Base-by-base conservation (phyloP, 2,797 vertebrate species). In the Silurus lanzhouensis region DNA sequence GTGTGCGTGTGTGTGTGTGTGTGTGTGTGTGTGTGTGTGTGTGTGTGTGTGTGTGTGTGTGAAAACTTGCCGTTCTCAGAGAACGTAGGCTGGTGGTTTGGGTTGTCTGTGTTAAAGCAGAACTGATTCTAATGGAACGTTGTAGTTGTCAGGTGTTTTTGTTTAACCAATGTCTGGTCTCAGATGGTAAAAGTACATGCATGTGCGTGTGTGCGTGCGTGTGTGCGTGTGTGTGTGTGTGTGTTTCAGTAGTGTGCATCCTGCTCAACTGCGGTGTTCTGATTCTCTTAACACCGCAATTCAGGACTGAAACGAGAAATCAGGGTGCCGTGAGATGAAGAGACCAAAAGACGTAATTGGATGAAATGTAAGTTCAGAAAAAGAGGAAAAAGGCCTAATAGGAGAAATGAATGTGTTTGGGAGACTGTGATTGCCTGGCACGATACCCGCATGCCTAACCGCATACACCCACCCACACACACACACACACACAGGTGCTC, bases 81-180 rank as follows among this genome's bases (percentile, higher is more conserved):
- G 55, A 61, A 75, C 78, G 44, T 89, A 71, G 84, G 79, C 79
- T 67, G 81, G 71, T 83, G 84, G 76, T 88, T 89, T 78, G 74
- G 82, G 15, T 78, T 81, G 68, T 82, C 64, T 88, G 82, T 91
- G 82, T 91, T 55, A 83, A 57, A 84, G 58, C 48, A 52, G 85
- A 86, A 91, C 87, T 91, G 89, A 92, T 91, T 90, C 89, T 88
- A 89, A 89, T 87, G 84, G 87, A 87, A 72, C 79, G 78, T 52
- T 52, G 48, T 89, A 90, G 91, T 89, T 89, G 91, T 93, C 88
- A 84, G 75, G 77, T 90, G 85, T 81, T 87, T 92, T 76, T 91
- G 94, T 93, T 90, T 86, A 87, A 91, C 67, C 61, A 84, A 44
- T 82, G 84, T 84, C 78, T 83, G 15, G 78, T 81, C 52, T 82